phyloP scores from a whole-genome alignment of 2,888 invertebrate species.

The Cabera pusaria region DNA sequence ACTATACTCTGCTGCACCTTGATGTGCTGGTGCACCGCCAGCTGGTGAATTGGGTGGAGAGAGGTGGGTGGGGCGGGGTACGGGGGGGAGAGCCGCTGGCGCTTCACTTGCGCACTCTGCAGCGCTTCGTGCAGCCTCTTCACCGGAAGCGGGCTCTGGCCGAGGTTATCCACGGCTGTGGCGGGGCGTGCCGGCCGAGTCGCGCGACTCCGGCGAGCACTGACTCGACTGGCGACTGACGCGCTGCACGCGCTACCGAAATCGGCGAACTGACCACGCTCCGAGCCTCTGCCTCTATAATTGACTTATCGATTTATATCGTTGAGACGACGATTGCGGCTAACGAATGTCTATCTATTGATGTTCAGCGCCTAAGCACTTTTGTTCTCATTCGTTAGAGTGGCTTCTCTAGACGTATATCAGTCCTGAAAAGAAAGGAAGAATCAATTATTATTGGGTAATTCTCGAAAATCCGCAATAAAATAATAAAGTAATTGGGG shows the following conservation, averaged over 20 bases:
- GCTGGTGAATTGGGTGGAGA: constrained; percentile 74
- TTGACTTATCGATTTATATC: constrained; percentile 52
- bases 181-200: constrained; percentile 81
- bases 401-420: constrained; percentile 65
- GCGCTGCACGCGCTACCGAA: constrained; percentile 65
- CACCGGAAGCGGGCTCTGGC: constrained; percentile 81
- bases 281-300: constrained; percentile 57
- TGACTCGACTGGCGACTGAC: constrained; percentile 68
- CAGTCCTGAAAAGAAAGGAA: constrained; percentile 70
- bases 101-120: constrained; percentile 84
- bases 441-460: constrained; percentile 12
- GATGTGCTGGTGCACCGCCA: constrained; percentile 76
- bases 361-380: constrained; percentile 61
- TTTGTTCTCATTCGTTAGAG: constrained; percentile 59
- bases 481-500: constrained; percentile 20
- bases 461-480: constrained; percentile 6
- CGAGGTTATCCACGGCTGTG: constrained; percentile 83
- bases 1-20: constrained; percentile 78
- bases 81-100: constrained; percentile 84
- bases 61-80: constrained; percentile 79
- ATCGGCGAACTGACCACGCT: constrained; percentile 60
- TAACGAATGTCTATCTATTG: constrained; percentile 55
- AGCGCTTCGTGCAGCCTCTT: constrained; percentile 85
- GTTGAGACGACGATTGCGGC: constrained; percentile 42
- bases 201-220: constrained; percentile 82